Percentiles rank a stretch among this genome's conserved stretches.
Conservation (phyloP, 2,888 invertebrate genomes). For the Chrysodeixis includens region DNA sequence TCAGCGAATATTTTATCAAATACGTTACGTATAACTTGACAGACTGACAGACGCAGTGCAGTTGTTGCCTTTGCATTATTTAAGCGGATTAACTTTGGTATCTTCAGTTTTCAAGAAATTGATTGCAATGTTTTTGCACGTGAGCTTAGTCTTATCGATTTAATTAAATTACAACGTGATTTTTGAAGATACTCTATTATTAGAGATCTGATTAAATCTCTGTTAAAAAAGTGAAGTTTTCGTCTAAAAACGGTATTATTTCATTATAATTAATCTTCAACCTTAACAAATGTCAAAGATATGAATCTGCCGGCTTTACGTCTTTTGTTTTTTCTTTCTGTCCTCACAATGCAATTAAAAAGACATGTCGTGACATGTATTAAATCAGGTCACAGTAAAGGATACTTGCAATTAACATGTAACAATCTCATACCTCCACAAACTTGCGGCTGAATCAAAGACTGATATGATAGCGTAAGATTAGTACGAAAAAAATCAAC, state of each 20-base stretch:
- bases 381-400: not conserved
- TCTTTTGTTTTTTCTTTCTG: not conserved
- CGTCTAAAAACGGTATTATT: no score
- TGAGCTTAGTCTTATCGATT: not conserved
- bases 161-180: not conserved
- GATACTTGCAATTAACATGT: not conserved
- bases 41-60: no score
- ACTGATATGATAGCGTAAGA: conserved; percentile 9
- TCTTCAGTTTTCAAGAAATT: not conserved
- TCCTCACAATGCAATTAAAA: not conserved
- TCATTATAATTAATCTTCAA: no score
- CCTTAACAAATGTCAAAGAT: no score
- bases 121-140: not conserved
- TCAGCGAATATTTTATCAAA: no score
- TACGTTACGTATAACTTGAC: no score
- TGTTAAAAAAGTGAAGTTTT: no score
- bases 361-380: not conserved
- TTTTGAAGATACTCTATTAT: not conserved
- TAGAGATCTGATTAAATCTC: not conserved
- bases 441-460: conserved; percentile 25
- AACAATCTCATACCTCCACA: not conserved
- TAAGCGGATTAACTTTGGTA: not conserved
- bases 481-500: conserved; percentile 13
- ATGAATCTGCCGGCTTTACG: not conserved
- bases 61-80: not conserved